These are phyloP conservation scores for Pterostichus niger DNA, from an alignment of 2,888 invertebrate genomes.

Conservation along the genomic window DNA sequence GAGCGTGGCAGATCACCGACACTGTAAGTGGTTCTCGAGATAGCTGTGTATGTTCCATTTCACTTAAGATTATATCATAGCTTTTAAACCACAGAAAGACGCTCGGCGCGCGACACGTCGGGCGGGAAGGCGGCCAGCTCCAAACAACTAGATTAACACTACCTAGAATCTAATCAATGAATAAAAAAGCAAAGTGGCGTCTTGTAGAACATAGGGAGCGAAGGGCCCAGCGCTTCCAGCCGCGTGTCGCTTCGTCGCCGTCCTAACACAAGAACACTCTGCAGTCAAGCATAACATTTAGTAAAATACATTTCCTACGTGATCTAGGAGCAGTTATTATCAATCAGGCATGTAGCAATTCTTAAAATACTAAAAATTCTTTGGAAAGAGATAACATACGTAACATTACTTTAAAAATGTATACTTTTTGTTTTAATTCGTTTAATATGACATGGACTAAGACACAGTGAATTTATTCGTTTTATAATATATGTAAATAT, in stretches of 20 bases:
- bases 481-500: constrained; percentile 70
- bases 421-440: constrained; percentile 76
- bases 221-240: neutral
- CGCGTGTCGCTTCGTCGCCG: constrained; percentile 8
- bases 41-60: constrained; percentile 52
- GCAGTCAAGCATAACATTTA: constrained; percentile 68
- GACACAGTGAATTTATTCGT: constrained; percentile 78
- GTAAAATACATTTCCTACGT: constrained; percentile 67
- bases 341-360: constrained; percentile 71
- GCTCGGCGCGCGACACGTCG: neutral
- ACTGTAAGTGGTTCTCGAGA: constrained; percentile 32
- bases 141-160: neutral
- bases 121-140: neutral
- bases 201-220: neutral
- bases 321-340: constrained; percentile 72
- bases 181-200: constrained; percentile 45
- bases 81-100: constrained; percentile 63
- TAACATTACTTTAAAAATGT: constrained; percentile 77
- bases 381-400: constrained; percentile 78
- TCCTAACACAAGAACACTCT: constrained; percentile 69
- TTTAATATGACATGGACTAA: constrained; percentile 78
- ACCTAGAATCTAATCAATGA: constrained; percentile 1
- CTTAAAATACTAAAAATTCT: constrained; percentile 76
- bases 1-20: neutral
- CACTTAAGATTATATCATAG: constrained; percentile 53